These are phyloP conservation scores for Nipponia nippon DNA, from an alignment of 2,113 vertebrate genomes.

Conservation along the genomic window DNA sequence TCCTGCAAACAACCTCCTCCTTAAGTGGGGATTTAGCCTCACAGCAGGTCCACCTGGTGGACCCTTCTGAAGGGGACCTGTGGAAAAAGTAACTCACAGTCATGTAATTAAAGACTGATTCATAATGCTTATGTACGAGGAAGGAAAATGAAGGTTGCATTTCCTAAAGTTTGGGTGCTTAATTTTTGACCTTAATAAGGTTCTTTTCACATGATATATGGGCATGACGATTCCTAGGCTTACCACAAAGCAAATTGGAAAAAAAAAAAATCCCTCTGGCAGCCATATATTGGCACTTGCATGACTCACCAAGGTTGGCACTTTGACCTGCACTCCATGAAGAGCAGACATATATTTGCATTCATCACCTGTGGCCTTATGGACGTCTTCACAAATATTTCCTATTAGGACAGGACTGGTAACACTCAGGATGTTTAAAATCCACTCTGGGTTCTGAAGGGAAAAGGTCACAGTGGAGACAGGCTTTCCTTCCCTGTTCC, in stretches of 20 bases:
- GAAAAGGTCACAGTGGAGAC: background rate
- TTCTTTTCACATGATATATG: background rate
- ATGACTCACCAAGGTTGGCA: slow-evolving; percentile 21
- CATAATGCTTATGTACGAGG: slow-evolving; percentile 10
- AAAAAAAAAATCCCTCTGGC: background rate
- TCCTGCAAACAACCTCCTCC: slow-evolving; percentile 13
- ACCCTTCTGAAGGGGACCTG: background rate
- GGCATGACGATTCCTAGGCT: background rate
- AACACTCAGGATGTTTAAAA: background rate
- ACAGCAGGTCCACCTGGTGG: background rate
- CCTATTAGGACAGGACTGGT: background rate
- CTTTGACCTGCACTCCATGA: background rate
- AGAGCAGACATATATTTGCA: background rate
- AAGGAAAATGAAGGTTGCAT: background rate
- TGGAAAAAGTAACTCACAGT: slow-evolving; percentile 23
- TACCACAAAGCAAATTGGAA: slow-evolving; percentile 6
- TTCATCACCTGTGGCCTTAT: background rate
- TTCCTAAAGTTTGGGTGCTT: slow-evolving; percentile 30
- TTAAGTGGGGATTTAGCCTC: background rate
- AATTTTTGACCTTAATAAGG: slow-evolving; percentile 43
- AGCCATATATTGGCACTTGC: background rate
- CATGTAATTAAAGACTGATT: slow-evolving; percentile 21
- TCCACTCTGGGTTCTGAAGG: background rate
- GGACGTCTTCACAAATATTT: background rate
- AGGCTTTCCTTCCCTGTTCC: background rate